Evolutionary conservation across 2,888 invertebrate species (phyloP).

Genomic region (Rhorus exstirpatorius): DNA sequence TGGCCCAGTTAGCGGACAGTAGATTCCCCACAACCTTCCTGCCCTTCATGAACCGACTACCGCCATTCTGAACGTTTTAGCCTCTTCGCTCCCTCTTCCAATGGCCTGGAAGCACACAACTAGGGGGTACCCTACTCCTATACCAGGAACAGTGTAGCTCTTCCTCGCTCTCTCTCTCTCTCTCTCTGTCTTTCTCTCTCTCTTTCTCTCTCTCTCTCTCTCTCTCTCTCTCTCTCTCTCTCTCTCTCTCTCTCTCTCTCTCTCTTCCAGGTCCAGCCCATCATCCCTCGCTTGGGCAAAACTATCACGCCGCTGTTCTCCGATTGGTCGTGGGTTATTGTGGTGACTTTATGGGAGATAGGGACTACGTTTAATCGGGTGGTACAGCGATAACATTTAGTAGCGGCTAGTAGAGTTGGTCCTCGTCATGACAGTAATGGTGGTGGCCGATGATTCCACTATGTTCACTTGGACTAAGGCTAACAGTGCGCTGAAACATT

Average conservation of each 20-base stretch:
- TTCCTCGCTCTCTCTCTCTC: conserved; percentile 32
- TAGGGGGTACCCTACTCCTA: conserved; percentile 33
- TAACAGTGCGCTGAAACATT: conserved; percentile 40
- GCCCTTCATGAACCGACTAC: conserved; percentile 16
- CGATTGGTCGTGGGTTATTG: conserved; percentile 72
- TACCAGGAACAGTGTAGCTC: conserved; percentile 29
- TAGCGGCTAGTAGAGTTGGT: conserved; percentile 63
- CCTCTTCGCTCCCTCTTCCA: conserved; percentile 39
- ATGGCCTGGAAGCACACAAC: conserved; percentile 47
- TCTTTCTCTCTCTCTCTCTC: conserved; percentile 13
- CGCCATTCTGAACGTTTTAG: conserved; percentile 21
- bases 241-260: conserved; percentile 26
- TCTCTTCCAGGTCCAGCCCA: conserved; percentile 20
- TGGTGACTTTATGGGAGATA: conserved; percentile 74
- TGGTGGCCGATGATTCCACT: conserved; percentile 34
- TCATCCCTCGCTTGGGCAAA: conserved; percentile 43
- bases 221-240: conserved; percentile 26
- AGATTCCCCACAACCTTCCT: conserved; percentile 68
- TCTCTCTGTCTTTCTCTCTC: conserved; percentile 30
- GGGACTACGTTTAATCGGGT: conserved; percentile 79
- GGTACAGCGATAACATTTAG: conserved; percentile 77
- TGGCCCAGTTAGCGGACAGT: conserved; percentile 74
- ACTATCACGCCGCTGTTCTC: conserved; percentile 60
- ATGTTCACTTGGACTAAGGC: conserved; percentile 48
- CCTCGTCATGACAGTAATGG: conserved; percentile 47